phyloP scores from a whole-genome alignment of 2,113 vertebrate species.

The Poecilia latipinna region DNA sequence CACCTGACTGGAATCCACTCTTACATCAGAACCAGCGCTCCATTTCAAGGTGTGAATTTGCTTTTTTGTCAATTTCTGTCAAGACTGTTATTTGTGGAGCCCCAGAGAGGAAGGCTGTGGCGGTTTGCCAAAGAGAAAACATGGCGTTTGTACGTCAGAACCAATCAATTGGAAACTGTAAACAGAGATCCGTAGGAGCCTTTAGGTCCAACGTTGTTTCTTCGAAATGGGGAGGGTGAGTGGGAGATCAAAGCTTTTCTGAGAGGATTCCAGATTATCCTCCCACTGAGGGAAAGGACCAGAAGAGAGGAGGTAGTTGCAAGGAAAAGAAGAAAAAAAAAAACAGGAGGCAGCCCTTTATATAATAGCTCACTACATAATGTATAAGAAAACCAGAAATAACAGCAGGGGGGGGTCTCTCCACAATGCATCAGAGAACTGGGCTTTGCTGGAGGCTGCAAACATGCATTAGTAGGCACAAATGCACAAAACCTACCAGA shows the following conservation, averaged over 20 bases:
- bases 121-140: neutral
- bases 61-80: conserved; percentile 16
- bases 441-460: conserved; percentile 41
- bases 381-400: conserved; percentile 63
- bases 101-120: neutral
- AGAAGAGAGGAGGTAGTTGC: conserved; percentile 48
- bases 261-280: conserved; percentile 65
- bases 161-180: conserved; percentile 20
- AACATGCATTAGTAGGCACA: conserved; percentile 31
- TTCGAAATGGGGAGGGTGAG: conserved; percentile 17
- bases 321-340: conserved; percentile 15
- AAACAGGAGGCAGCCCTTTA: conserved; percentile 64
- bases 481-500: conserved; percentile 7
- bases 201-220: conserved; percentile 11
- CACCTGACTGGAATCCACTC: conserved; percentile 44
- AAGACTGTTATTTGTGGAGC: conserved; percentile 1
- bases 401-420: conserved; percentile 54
- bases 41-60: neutral
- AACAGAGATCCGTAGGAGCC: conserved; percentile 33
- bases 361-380: conserved; percentile 71
- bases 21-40: conserved; percentile 41
- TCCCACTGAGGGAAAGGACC: conserved; percentile 66
- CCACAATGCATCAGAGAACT: conserved; percentile 44
- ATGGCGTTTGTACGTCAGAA: neutral
- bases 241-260: conserved; percentile 62